phyloP scores from a whole-genome alignment of 1,140 invertebrate species.

The Cyrtorhinus lividipennis region DNA sequence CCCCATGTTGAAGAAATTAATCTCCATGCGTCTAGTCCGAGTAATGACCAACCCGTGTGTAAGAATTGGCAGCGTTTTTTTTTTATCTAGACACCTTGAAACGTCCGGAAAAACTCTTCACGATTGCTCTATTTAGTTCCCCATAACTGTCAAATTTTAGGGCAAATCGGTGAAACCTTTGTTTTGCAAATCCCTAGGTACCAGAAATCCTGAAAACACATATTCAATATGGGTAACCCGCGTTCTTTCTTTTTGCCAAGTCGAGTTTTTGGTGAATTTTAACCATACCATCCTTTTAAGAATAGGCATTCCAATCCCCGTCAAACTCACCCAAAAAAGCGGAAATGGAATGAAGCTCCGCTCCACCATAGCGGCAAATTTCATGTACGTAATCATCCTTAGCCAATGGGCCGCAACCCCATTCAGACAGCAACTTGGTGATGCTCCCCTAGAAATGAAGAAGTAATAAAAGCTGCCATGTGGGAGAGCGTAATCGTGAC shows the following conservation, averaged over 20 bases:
- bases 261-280: not conserved
- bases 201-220: not conserved
- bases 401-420: constrained; percentile 58
- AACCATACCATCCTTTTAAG: not conserved
- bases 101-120: too few relatives aligned
- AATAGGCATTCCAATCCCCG: not conserved
- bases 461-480: too few relatives aligned
- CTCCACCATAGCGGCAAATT: constrained; percentile 83
- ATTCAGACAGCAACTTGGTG: constrained; percentile 63
- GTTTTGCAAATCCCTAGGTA: not conserved
- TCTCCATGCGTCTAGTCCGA: not conserved
- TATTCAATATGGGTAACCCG: not conserved
- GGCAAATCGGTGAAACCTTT: not conserved
- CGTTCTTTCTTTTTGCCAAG: too few relatives aligned
- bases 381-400: constrained; percentile 94
- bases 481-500: constrained; percentile 16
- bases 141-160: not conserved
- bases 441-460: constrained; percentile 38
- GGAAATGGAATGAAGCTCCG: constrained; percentile 89
- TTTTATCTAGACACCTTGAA: too few relatives aligned
- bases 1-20: too few relatives aligned
- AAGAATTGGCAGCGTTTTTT: too few relatives aligned
- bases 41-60: too few relatives aligned
- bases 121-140: not conserved
- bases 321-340: constrained; percentile 58